Evolutionary conservation across 2,113 vertebrate genomes (phyloP).

Genomic region (Caranx ignobilis): DNA sequence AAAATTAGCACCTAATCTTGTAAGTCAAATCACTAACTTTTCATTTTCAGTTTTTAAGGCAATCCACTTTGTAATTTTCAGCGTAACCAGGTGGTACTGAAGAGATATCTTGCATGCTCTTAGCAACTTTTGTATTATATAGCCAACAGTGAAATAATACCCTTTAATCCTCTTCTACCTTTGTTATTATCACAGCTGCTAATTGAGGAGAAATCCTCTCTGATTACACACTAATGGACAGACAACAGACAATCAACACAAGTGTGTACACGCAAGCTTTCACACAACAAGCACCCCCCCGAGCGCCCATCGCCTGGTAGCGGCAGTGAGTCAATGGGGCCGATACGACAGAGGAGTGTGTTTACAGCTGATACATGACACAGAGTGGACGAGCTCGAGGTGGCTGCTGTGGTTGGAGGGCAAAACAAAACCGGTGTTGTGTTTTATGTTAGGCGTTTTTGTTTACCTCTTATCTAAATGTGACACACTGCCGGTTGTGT

Average conservation of each 20-base stretch:
- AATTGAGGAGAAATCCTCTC: constrained; percentile 36
- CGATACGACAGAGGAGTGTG: constrained; percentile 55
- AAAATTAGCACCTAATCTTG: neutral
- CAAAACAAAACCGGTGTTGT: constrained; percentile 66
- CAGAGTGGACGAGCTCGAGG: constrained; percentile 52
- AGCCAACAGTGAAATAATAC: constrained; percentile 41
- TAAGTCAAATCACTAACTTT: constrained; percentile 2
- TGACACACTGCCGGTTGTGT: constrained; percentile 62
- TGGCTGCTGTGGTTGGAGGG: constrained; percentile 68
- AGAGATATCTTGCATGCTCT: constrained; percentile 18
- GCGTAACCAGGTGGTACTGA: constrained; percentile 27
- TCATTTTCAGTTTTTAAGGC: neutral
- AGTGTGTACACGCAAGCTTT: neutral
- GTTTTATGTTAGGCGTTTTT: constrained; percentile 58
- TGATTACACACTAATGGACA: constrained; percentile 44
- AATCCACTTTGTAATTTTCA: constrained; percentile 44
- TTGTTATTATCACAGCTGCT: constrained; percentile 32
- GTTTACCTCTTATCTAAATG: constrained; percentile 67
- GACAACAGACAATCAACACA: constrained; percentile 14
- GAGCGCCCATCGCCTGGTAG: constrained; percentile 43
- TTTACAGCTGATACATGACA: constrained; percentile 64
- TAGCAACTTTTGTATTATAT: constrained; percentile 44
- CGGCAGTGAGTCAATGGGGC: constrained; percentile 59
- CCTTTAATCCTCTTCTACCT: constrained; percentile 54
- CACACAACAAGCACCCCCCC: constrained; percentile 39